Conservation (phyloP, 2,113 vertebrate genomes). For the Mesitornis unicolor region DNA sequence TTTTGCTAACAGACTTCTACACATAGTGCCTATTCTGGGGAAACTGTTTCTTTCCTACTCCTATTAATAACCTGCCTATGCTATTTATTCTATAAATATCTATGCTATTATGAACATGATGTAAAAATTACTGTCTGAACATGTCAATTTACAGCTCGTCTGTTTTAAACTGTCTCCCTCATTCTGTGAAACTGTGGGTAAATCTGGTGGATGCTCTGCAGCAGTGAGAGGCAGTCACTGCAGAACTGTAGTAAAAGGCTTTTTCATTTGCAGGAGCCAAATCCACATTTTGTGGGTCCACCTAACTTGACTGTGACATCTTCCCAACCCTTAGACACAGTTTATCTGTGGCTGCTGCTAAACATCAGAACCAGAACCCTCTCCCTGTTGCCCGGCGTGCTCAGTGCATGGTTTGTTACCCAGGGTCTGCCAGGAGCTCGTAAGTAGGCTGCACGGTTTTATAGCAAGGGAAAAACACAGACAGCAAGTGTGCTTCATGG, state of each 20-base stretch:
- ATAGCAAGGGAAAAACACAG: not conserved
- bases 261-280: not conserved
- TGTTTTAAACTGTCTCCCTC: not conserved
- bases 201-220: not conserved
- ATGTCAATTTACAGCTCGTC: not conserved
- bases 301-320: not conserved
- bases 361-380: not conserved
- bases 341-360: not conserved
- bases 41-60: not conserved
- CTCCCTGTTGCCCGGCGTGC: not conserved
- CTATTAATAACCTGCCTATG: constrained; percentile 9
- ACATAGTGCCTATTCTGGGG: not conserved
- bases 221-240: not conserved
- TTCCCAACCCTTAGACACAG: not conserved
- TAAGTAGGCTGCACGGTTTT: fast-evolving
- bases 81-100: not conserved
- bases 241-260: not conserved
- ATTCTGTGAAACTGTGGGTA: not conserved
- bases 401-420: not conserved
- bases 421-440: not conserved
- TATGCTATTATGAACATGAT: not conserved
- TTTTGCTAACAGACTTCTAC: not conserved
- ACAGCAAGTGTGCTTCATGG: not conserved
- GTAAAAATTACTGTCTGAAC: not conserved
- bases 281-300: not conserved